phyloP scores from a whole-genome alignment of 2,888 invertebrate species.

The Boloria selene region DNA sequence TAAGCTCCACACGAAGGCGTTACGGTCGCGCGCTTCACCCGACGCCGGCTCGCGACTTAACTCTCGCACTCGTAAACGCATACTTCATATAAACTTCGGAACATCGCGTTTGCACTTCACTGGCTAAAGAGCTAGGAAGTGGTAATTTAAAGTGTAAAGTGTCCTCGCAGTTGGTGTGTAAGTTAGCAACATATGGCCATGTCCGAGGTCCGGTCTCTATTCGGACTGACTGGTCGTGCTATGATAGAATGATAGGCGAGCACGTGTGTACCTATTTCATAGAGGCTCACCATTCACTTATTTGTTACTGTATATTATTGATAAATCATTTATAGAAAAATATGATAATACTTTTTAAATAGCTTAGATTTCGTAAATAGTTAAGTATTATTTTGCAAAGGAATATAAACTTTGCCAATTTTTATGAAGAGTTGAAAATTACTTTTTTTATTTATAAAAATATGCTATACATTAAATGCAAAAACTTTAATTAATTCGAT shows the following conservation, averaged over 20 bases:
- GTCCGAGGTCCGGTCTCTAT: constrained; percentile 65
- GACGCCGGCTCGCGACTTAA: constrained; percentile 44
- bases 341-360: not conserved
- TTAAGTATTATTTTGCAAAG: too few species aligned
- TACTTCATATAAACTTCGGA: constrained; percentile 42
- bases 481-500: too few species aligned
- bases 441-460: too few species aligned
- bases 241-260: constrained; percentile 68
- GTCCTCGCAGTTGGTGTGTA: constrained; percentile 66
- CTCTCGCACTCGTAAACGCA: constrained; percentile 45
- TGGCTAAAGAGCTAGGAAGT: constrained; percentile 42
- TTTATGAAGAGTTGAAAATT: too few species aligned
- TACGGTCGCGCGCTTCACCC: constrained; percentile 63
- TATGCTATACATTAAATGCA: too few species aligned
- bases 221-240: constrained; percentile 55
- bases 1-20: constrained; percentile 72
- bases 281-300: constrained; percentile 78
- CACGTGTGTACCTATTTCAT: constrained; percentile 70
- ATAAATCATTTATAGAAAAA: constrained; percentile 12
- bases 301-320: constrained; percentile 60
- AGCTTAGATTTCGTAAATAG: too few species aligned
- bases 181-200: constrained; percentile 75
- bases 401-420: too few species aligned
- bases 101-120: constrained; percentile 34
- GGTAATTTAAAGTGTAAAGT: constrained; percentile 65